Percentiles rank a stretch among this genome's conserved stretches.
Evolutionary conservation across 2,888 invertebrate genomes (phyloP).

Genomic region (Cataglyphis cursor): DNA sequence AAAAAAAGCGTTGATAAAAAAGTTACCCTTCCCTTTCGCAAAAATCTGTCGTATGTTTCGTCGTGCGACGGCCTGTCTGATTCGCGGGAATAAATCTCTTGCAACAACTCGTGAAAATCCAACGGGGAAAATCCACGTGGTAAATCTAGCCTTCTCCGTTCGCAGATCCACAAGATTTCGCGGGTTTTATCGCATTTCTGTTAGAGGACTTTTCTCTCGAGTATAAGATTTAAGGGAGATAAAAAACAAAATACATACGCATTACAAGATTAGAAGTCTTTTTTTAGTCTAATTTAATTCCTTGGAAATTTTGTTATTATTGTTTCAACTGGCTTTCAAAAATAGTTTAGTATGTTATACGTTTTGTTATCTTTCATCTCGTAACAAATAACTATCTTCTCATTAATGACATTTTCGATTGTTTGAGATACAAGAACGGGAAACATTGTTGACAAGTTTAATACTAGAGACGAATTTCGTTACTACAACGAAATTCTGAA

Average conservation of each 20-base stretch:
- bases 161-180: constrained; percentile 56
- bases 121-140: constrained; percentile 52
- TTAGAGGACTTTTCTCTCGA: constrained; percentile 50
- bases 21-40: not conserved
- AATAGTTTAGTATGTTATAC: constrained; percentile 1
- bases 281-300: constrained; percentile 29
- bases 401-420: constrained; percentile 46
- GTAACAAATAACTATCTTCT: constrained; percentile 43
- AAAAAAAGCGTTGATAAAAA: constrained; percentile 13
- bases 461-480: constrained; percentile 35
- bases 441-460: constrained; percentile 25
- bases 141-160: constrained; percentile 58
- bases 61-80: constrained; percentile 66
- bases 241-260: constrained; percentile 38
- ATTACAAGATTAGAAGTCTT: constrained; percentile 44
- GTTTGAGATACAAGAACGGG: constrained; percentile 26
- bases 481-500: constrained; percentile 63
- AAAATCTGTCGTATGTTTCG: constrained; percentile 64
- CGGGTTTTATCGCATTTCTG: constrained; percentile 61
- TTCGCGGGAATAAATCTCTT: constrained; percentile 71
- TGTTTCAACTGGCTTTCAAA: not conserved
- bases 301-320: not conserved
- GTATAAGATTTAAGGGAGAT: constrained; percentile 17
- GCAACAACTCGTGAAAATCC: constrained; percentile 62
- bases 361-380: not conserved